phyloP scores from a whole-genome alignment of 2,113 vertebrate genomes.

The Piaya cayana region DNA sequence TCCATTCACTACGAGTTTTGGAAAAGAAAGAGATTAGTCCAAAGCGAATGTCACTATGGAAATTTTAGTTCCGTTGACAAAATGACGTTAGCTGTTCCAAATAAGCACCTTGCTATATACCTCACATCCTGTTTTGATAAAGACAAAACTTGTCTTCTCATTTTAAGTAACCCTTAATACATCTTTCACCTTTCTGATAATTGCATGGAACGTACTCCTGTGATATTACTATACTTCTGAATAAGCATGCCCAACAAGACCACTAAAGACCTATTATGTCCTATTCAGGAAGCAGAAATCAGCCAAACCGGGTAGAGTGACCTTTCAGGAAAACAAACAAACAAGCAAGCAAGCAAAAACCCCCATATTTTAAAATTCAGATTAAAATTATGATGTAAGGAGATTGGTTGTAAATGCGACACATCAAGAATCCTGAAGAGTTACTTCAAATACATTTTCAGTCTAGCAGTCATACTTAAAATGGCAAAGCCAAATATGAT shows the following conservation, averaged over 20 bases:
- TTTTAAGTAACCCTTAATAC: not conserved
- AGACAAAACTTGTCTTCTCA: not conserved
- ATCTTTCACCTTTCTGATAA: not conserved
- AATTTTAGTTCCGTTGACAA: not conserved
- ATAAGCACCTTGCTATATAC: not conserved
- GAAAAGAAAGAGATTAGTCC: not conserved
- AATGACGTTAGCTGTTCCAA: not conserved
- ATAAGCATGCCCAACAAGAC: not conserved
- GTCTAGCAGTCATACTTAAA: not conserved
- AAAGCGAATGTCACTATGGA: not conserved
- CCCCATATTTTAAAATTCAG: not conserved
- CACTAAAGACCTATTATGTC: not conserved
- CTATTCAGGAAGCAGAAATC: not conserved
- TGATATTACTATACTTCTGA: not conserved
- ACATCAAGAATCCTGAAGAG: not conserved
- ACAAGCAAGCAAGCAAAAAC: too few species aligned
- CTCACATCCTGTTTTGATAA: not conserved
- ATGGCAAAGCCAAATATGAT: not conserved
- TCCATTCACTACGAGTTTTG: not conserved
- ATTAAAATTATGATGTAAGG: not conserved
- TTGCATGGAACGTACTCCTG: not conserved
- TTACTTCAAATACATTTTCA: not conserved
- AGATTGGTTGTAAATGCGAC: not conserved
- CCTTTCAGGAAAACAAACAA: not conserved
- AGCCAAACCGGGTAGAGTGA: not conserved